These are phyloP conservation scores for Fragum fragum DNA, from an alignment of 2,888 invertebrate genomes.

Conservation along the genomic window DNA sequence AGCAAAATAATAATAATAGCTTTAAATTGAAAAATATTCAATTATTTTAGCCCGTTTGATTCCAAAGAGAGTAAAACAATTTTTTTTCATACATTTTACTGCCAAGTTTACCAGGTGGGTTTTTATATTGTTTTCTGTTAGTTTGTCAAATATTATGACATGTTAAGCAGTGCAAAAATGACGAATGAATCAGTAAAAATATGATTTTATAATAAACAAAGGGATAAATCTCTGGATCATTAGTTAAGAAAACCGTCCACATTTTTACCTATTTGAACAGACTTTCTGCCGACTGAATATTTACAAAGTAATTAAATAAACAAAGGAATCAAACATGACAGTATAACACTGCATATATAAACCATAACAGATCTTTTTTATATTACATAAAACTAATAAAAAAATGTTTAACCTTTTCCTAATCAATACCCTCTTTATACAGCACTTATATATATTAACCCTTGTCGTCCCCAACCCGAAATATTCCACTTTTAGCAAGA, in stretches of 20 bases:
- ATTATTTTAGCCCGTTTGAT: too few species aligned
- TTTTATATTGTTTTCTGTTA: background rate
- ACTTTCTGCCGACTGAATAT: constrained; percentile 26
- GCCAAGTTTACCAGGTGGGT: constrained; percentile 21
- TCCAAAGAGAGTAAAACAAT: too few species aligned
- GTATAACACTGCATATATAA: constrained; percentile 17
- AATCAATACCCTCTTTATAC: background rate
- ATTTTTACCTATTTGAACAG: background rate
- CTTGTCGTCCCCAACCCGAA: too few species aligned
- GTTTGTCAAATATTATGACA: constrained; percentile 4
- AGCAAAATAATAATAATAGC: too few species aligned
- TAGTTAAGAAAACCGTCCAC: constrained; percentile 9
- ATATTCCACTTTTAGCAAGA: too few species aligned
- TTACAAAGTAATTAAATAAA: constrained; percentile 51
- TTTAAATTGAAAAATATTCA: too few species aligned
- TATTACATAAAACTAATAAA: background rate
- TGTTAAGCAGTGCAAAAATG: constrained; percentile 28
- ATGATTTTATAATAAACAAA: constrained; percentile 21
- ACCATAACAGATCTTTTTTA: background rate
- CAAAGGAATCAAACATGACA: constrained; percentile 31
- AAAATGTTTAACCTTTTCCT: background rate
- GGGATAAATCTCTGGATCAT: background rate
- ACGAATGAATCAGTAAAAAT: constrained; percentile 10
- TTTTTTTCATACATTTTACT: constrained; percentile 9
- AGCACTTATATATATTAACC: too few species aligned